These are phyloP conservation scores for Callopanchax toddi DNA, from an alignment of 2,113 vertebrate species.

Conservation along the genomic window DNA sequence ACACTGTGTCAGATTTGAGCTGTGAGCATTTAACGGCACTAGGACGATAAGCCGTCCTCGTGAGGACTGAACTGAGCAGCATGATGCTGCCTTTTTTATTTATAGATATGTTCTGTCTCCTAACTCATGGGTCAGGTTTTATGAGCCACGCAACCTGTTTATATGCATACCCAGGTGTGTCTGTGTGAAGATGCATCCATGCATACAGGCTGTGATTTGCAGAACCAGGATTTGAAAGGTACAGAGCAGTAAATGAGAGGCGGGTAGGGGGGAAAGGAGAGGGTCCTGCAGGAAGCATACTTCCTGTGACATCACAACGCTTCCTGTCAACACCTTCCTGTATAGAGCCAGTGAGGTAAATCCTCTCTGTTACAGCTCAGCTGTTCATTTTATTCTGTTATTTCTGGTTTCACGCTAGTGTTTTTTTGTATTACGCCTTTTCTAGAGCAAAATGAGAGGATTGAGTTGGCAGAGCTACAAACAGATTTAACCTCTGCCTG, in stretches of 20 bases:
- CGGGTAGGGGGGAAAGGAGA: constrained; percentile 21
- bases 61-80: background rate
- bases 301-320: constrained; percentile 57
- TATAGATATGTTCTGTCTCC: background rate
- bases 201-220: background rate
- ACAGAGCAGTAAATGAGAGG: constrained; percentile 2
- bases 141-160: background rate
- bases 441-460: no score
- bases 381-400: no score
- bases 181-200: background rate
- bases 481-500: constrained; percentile 10
- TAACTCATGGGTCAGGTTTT: background rate
- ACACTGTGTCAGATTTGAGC: no score
- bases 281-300: constrained; percentile 42
- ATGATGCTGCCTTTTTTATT: background rate
- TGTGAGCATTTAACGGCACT: no score
- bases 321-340: constrained; percentile 47
- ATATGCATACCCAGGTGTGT: background rate
- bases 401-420: no score
- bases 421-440: no score
- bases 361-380: background rate
- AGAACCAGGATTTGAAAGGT: background rate
- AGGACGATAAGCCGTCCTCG: no score
- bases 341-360: constrained; percentile 2
- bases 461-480: background rate